Percentiles rank a stretch among this genome's conserved stretches.
phyloP scores from a whole-genome alignment of 2,113 vertebrate genomes.

The Ceyx cyanopectus region DNA sequence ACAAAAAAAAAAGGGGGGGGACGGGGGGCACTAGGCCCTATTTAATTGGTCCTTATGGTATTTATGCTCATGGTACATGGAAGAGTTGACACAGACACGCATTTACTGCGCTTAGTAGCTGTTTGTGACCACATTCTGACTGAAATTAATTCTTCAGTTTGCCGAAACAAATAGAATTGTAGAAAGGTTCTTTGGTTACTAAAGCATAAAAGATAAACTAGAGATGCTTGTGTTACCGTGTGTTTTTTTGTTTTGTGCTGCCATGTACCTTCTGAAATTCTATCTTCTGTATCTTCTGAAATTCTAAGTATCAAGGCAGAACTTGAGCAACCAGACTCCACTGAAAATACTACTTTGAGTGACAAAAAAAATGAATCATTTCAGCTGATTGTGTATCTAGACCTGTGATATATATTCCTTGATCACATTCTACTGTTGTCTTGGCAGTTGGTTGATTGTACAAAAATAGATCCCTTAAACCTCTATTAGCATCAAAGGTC shows the following conservation, averaged over 20 bases:
- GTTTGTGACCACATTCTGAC: not conserved
- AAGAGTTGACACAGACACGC: not conserved
- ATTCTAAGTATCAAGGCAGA: not conserved
- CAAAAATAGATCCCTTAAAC: not conserved
- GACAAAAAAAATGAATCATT: not conserved
- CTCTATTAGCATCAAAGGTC: not conserved
- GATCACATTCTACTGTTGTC: fast-evolving
- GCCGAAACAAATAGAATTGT: not conserved
- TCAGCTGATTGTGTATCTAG: not conserved
- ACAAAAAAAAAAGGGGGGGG: not conserved
- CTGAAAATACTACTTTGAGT: not conserved
- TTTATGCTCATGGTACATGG: not conserved
- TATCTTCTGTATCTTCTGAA: not conserved
- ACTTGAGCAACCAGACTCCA: not conserved
- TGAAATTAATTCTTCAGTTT: not conserved
- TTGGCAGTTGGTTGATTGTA: not conserved
- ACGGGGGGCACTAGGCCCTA: not conserved
- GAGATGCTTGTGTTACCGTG: not conserved
- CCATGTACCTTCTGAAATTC: not conserved
- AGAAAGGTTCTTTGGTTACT: not conserved
- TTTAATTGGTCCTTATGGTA: not conserved
- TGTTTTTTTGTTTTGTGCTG: not conserved
- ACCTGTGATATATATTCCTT: not conserved
- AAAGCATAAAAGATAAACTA: not conserved
- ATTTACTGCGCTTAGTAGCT: not conserved